A percentile compares a stretch with the other conserved stretches of the same genome.
Evolutionary conservation across 2,888 invertebrate species (phyloP).

Genomic region (Ichneumon xanthorius): DNA sequence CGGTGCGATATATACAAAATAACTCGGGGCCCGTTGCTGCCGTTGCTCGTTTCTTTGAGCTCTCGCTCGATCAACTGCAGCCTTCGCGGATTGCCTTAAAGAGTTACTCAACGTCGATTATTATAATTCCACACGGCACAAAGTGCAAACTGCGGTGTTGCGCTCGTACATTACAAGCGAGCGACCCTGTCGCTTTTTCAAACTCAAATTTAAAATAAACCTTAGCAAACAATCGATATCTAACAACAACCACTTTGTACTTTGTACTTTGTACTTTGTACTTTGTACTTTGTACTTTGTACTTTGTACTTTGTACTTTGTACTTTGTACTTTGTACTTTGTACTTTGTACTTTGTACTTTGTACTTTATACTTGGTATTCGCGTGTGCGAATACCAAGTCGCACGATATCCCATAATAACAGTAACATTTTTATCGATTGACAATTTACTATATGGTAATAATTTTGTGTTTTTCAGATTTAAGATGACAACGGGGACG

Average conservation of each 20-base stretch:
- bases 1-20: conserved; percentile 47
- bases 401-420: background rate
- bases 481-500: no score
- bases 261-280: background rate
- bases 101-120: conserved; percentile 65
- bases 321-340: background rate
- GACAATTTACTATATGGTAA: background rate
- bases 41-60: conserved; percentile 27
- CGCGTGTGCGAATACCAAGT: background rate
- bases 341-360: no score
- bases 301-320: background rate
- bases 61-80: conserved; percentile 40
- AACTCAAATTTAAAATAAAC: background rate
- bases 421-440: background rate
- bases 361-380: no score
- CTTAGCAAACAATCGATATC: background rate
- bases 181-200: background rate
- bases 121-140: conserved; percentile 58
- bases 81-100: conserved; percentile 63
- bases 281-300: background rate
- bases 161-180: conserved; percentile 17
- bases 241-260: background rate
- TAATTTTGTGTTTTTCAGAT: no score
- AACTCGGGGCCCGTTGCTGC: conserved; percentile 5
- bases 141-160: conserved; percentile 49